Base-by-base conservation (phyloP, 2,888 invertebrate genomes). In the Andrena haemorrhoa region DNA sequence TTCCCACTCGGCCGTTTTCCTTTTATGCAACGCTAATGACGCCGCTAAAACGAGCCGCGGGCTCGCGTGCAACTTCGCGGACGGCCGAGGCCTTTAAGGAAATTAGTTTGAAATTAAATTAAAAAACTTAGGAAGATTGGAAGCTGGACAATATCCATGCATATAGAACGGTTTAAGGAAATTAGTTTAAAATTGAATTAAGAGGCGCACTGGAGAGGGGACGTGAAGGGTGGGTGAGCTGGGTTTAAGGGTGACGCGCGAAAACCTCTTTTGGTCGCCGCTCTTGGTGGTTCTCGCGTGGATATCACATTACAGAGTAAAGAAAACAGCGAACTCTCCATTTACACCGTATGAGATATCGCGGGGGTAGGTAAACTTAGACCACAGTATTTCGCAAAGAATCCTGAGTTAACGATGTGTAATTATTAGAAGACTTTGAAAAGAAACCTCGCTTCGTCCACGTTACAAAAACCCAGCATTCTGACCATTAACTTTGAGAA, bases 81-180 rank as follows among this genome's bases (percentile, higher is more conserved):
- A 12, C 53, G 60, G 73, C 72, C 72, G 65, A 60, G 63, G 58
- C 86, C 79, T 77, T 86, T 86, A 86, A 82, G 84, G 75, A 84
- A 82, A 86, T 86, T 86, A 75, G 76, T 76, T 79, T 81, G 73
- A 79, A 86, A 86, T 84, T 82, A 71, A 86, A 84, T 86, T 86
- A 84, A 86, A 79, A 82, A 84, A 86, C 84, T 86, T 84, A 72
- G 66, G 68, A 84, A 82, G 84, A 86, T 86, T 86, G 82, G 76
- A 76, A 77, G 83, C 65, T 79, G 70, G 69, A 71, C 83, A 72
- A 84, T 76, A 71, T 77, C 75, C 76, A 75, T 74, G 81, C 75
- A 75, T 80, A 75, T 79, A 72, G 75, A 70, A 79, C 75, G 79
- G 70, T 76, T 80, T 63, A 84, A 72, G 84, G 68, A 72, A 86